Conservation (phyloP, 2,888 invertebrate genomes). For the Amphipyra tragopoginis region DNA sequence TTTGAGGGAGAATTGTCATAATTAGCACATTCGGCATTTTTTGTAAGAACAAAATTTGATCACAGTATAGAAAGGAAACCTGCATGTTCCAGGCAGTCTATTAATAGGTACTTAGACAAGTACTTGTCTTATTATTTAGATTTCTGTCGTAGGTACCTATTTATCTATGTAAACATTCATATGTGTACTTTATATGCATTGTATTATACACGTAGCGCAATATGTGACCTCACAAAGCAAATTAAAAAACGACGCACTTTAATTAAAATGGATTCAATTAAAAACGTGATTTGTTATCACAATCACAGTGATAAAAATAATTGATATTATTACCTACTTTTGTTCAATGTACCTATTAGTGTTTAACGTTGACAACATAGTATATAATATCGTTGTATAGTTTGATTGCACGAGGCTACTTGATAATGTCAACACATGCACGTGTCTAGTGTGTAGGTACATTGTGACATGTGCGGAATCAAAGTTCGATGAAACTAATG, state of each 20-base stretch:
- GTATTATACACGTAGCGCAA: background rate
- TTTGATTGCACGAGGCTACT: background rate
- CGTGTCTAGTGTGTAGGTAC: conserved; percentile 18
- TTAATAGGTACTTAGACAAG: too few species aligned
- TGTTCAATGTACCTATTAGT: background rate
- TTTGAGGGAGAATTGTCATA: too few species aligned
- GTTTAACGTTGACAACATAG: background rate
- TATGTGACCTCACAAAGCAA: background rate
- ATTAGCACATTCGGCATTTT: too few species aligned
- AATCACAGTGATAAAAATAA: background rate
- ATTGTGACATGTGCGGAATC: conserved; percentile 22
- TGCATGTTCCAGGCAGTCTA: too few species aligned
- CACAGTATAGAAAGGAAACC: too few species aligned
- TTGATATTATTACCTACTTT: background rate
- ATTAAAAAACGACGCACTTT: background rate
- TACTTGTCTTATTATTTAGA: too few species aligned
- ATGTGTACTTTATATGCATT: too few species aligned
- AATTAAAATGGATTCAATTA: conserved; percentile 18
- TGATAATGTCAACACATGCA: conserved; percentile 14
- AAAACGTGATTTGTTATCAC: conserved; percentile 1
- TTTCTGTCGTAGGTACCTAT: too few species aligned
- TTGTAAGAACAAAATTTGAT: too few species aligned
- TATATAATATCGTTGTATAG: background rate
- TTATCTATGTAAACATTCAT: too few species aligned
- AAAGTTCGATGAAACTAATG: conserved; percentile 27